A percentile compares a stretch with the other conserved stretches of the same genome.
Conservation (phyloP, 2,113 vertebrate species). For the Tylochromis polylepis region DNA sequence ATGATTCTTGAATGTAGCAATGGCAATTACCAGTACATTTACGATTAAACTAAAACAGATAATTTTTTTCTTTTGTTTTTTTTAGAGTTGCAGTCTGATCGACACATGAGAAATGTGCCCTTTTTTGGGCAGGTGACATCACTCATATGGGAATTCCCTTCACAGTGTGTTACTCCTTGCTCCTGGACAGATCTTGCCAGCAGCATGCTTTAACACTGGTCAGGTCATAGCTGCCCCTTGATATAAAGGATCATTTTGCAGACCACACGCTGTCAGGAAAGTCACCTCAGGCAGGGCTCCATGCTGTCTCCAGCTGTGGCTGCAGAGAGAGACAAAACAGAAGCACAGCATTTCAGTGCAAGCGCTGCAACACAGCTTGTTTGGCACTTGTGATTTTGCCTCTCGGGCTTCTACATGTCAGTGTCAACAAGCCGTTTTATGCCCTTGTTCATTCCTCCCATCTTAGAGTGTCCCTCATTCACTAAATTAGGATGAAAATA, state of each 20-base stretch:
- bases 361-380: not conserved
- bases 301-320: not conserved
- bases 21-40: not conserved
- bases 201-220: slow-evolving; percentile 20
- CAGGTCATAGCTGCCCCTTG: not conserved
- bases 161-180: not conserved
- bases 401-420: not conserved
- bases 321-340: slow-evolving; percentile 7
- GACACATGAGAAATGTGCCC: not conserved
- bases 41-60: not conserved
- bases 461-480: not conserved
- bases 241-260: slow-evolving; percentile 33
- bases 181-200: not conserved
- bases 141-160: not conserved
- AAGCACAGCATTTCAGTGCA: slow-evolving; percentile 7
- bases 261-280: slow-evolving; percentile 15
- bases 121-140: not conserved
- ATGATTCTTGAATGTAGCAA: not conserved
- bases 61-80: not conserved
- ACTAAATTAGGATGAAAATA: not conserved
- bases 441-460: not conserved
- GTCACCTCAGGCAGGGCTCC: not conserved
- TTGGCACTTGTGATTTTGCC: not conserved
- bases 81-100: not conserved
- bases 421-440: not conserved